These are phyloP conservation scores for Diadegma fenestrale DNA, from an alignment of 2,888 invertebrate genomes.

Conservation along the genomic window DNA sequence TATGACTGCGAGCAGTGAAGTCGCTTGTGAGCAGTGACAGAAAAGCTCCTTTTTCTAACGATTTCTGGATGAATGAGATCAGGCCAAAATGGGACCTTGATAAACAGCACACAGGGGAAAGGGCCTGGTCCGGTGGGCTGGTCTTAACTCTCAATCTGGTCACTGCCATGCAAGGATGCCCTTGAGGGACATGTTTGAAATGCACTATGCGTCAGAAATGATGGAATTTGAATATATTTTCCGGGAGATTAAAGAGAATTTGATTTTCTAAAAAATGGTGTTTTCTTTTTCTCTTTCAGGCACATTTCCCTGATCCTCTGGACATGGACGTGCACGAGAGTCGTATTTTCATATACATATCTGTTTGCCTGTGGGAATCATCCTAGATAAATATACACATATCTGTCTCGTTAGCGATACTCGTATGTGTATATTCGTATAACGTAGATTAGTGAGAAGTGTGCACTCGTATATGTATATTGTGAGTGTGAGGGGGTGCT, in stretches of 20 bases:
- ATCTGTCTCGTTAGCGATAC: constrained; percentile 7
- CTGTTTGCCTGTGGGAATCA: background rate
- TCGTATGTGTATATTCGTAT: background rate
- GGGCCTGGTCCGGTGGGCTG: background rate
- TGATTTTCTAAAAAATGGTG: background rate
- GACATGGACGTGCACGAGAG: background rate
- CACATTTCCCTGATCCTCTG: background rate
- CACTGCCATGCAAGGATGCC: too few species aligned
- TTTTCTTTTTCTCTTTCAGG: background rate
- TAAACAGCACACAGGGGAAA: background rate
- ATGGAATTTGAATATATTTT: background rate
- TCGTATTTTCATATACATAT: background rate
- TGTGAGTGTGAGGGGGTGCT: constrained; percentile 66
- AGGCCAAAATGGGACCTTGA: background rate
- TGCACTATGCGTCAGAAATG: too few species aligned
- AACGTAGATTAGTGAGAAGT: constrained; percentile 1
- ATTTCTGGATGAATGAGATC: background rate
- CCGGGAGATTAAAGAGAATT: background rate
- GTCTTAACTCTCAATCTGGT: too few species aligned
- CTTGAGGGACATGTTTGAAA: too few species aligned
- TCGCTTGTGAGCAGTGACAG: background rate
- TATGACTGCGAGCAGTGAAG: constrained; percentile 43
- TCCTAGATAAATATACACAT: background rate
- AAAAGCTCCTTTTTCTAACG: background rate
- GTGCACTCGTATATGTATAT: background rate